phyloP scores from a whole-genome alignment of 2,888 invertebrate genomes.

The Mycalesis mineus region DNA sequence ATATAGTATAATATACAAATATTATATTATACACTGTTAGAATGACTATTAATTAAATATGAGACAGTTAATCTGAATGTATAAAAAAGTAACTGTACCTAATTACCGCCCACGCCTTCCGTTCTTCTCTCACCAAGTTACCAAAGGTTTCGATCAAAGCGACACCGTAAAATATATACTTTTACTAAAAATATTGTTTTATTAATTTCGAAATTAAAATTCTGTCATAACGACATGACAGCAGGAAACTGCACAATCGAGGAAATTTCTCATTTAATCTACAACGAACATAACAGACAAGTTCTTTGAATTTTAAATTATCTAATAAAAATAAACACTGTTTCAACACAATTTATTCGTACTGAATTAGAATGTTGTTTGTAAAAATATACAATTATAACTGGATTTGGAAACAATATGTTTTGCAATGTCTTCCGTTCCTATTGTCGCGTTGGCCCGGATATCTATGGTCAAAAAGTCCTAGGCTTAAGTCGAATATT shows the following conservation, averaged over 20 bases:
- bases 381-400: no score
- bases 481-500: no score
- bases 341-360: background rate
- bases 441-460: no score
- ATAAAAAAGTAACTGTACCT: background rate
- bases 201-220: background rate
- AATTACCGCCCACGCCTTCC: background rate
- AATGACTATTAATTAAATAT: no score
- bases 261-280: background rate
- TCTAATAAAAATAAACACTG: background rate
- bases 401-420: no score
- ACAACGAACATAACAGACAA: background rate
- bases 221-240: conserved; percentile 7
- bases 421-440: no score
- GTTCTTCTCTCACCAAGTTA: background rate
- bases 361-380: no score
- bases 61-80: no score
- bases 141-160: background rate
- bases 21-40: no score
- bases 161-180: conserved; percentile 2
- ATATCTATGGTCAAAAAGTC: no score
- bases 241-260: conserved; percentile 6
- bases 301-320: conserved; percentile 1
- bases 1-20: no score
- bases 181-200: background rate